Evolutionary conservation across 2,888 invertebrate species (phyloP).

Genomic region (Acrocera orbiculus): DNA sequence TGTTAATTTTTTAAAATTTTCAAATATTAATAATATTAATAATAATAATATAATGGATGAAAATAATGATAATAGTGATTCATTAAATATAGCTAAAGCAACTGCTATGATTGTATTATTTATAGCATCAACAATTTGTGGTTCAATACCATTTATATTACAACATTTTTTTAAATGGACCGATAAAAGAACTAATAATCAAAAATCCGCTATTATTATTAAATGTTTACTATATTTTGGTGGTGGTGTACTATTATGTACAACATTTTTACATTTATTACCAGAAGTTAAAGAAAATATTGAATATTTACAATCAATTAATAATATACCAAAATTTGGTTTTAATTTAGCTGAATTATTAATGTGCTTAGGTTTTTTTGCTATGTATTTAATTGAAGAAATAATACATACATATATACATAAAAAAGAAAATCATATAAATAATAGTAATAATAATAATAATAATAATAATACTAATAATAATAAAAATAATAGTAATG

Average conservation of each 20-base stretch:
- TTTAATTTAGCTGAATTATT: slow-evolving; percentile 52
- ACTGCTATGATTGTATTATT: slow-evolving; percentile 65
- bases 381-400: slow-evolving; percentile 67
- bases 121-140: slow-evolving; percentile 54
- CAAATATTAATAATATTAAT: not conserved
- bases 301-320: slow-evolving; percentile 35
- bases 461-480: too few relatives aligned
- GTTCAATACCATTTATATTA: slow-evolving; percentile 53
- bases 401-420: slow-evolving; percentile 52
- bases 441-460: slow-evolving; percentile 14
- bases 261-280: slow-evolving; percentile 63
- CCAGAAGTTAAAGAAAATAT: slow-evolving; percentile 61
- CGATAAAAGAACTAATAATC: slow-evolving; percentile 18
- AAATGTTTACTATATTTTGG: slow-evolving; percentile 57
- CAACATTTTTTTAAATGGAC: slow-evolving; percentile 48
- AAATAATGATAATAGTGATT: slow-evolving; percentile 27
- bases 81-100: slow-evolving; percentile 50
- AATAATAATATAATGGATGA: slow-evolving; percentile 14
- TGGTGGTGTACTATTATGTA: slow-evolving; percentile 66
- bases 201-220: slow-evolving; percentile 31
- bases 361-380: slow-evolving; percentile 58
- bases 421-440: slow-evolving; percentile 29
- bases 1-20: not conserved
- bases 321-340: slow-evolving; percentile 33
- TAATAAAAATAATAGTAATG: too few relatives aligned